Evolutionary conservation across 2,888 invertebrate species (phyloP).

Genomic region (Leistus spinibarbis): DNA sequence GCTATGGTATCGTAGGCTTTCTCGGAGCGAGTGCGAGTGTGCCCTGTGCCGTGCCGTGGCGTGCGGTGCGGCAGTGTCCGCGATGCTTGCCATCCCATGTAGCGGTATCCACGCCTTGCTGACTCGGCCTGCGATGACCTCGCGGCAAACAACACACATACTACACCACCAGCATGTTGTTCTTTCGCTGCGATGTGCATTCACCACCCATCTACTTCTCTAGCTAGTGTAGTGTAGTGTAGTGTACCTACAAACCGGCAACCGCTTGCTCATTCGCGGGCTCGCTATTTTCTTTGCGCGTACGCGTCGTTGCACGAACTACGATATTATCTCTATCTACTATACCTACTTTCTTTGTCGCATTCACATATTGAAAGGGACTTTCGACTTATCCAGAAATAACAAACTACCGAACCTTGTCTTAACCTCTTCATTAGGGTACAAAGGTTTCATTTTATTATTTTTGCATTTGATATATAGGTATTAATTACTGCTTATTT

Average conservation of each 20-base stretch:
- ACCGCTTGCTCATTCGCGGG: background rate
- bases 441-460: no score
- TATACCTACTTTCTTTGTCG: background rate
- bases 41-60: background rate
- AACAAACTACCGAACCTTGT: no score
- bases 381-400: no score
- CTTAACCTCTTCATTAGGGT: no score
- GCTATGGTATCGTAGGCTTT: background rate
- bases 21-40: background rate
- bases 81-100: background rate
- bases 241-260: no score
- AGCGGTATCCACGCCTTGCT: constrained; percentile 35
- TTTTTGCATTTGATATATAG: no score
- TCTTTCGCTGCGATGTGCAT: background rate
- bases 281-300: background rate
- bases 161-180: background rate
- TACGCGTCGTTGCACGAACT: background rate
- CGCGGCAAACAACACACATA: background rate
- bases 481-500: no score
- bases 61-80: background rate
- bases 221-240: no score
- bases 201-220: background rate
- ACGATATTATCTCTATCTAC: background rate
- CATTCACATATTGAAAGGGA: background rate
- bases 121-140: constrained; percentile 26